These are phyloP conservation scores for Nansenia antarctica DNA, from an alignment of 2,113 vertebrate species.

Conservation along the genomic window DNA sequence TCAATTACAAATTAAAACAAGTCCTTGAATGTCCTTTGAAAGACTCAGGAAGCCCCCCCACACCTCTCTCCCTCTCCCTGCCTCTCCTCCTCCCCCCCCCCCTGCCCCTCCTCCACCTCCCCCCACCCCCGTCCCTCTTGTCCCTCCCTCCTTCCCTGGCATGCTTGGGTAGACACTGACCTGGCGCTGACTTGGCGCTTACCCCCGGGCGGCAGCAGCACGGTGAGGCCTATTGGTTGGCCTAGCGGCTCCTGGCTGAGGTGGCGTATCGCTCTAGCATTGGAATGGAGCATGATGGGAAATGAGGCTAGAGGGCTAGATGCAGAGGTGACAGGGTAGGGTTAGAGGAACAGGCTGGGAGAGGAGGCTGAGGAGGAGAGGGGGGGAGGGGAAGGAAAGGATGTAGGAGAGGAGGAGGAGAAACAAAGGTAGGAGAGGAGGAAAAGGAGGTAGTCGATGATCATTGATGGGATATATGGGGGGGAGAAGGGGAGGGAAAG, in stretches of 20 bases:
- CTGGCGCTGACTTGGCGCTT: slow-evolving; percentile 71
- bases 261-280: slow-evolving; percentile 63
- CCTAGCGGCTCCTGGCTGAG: slow-evolving; percentile 68
- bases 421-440: too few species aligned
- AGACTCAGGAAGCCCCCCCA: neutral
- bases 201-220: slow-evolving; percentile 69
- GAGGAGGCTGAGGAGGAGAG: neutral
- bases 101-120: neutral
- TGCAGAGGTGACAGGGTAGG: too few species aligned
- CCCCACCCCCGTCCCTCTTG: neutral
- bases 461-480: too few species aligned
- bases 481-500: neutral
- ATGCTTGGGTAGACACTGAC: slow-evolving; percentile 65
- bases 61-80: neutral
- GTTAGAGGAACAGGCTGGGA: neutral
- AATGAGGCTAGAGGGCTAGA: slow-evolving; percentile 21
- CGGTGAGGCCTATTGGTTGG: slow-evolving; percentile 63
- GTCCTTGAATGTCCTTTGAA: neutral
- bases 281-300: slow-evolving; percentile 39
- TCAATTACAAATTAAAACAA: neutral
- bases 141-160: slow-evolving; percentile 4
- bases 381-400: neutral
- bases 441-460: too few species aligned
- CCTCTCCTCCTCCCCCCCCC: neutral
- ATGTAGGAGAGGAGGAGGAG: slow-evolving; percentile 16